A percentile compares a stretch with the other conserved stretches of the same genome.
Evolutionary conservation across 2,113 vertebrate species (phyloP).

Genomic region (Spizaetus ornatus): DNA sequence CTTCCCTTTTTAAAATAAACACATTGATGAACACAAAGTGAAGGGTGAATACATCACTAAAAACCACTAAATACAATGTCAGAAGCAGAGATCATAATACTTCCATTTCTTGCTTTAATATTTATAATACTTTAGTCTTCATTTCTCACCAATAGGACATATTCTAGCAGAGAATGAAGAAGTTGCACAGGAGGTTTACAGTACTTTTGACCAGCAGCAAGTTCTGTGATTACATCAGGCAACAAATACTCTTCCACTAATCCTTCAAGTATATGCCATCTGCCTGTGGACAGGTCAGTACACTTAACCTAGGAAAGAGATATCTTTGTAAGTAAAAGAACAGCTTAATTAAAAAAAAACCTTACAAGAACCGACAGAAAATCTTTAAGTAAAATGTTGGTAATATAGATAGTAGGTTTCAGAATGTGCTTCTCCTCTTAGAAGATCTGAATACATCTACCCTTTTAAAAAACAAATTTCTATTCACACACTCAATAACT

Average conservation of each 20-base stretch:
- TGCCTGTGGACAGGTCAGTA: background rate
- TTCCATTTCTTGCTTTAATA: background rate
- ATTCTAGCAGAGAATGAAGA: conserved; percentile 81
- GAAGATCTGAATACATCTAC: background rate
- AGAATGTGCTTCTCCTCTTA: background rate
- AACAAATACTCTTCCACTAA: conserved; percentile 78
- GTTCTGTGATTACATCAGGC: conserved; percentile 82
- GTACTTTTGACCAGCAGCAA: conserved; percentile 75
- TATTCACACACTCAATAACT: background rate
- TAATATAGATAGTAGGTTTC: background rate
- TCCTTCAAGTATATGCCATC: conserved; percentile 61
- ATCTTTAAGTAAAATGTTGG: background rate
- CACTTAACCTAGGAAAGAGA: conserved; percentile 60
- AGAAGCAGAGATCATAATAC: background rate
- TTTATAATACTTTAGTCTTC: background rate
- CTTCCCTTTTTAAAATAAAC: background rate
- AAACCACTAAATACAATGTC: background rate
- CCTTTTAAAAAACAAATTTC: background rate
- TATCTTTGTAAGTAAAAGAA: background rate
- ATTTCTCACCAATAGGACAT: conserved; percentile 79
- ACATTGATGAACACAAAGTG: background rate
- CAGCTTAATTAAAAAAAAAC: background rate
- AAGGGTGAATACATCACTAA: background rate
- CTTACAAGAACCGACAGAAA: background rate
- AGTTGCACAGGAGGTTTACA: conserved; percentile 76